Conservation (phyloP, 2,888 invertebrate genomes). For the Ophion ellenae region DNA sequence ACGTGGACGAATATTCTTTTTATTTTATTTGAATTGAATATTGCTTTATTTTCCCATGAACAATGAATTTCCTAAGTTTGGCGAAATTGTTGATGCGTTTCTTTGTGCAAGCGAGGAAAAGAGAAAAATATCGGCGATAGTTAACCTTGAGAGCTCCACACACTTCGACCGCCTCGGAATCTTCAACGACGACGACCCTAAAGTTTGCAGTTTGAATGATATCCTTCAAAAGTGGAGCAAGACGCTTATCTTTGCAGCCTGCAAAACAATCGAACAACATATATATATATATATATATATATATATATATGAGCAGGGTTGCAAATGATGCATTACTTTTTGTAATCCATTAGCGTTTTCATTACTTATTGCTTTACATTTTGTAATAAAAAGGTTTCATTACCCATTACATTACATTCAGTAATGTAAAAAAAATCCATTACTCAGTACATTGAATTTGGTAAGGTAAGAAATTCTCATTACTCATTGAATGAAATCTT, state of each 20-base stretch:
- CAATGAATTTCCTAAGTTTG: background rate
- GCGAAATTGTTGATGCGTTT: background rate
- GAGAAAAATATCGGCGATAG: background rate
- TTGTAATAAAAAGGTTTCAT: too few species aligned
- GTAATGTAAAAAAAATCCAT: too few species aligned
- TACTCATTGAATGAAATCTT: too few species aligned
- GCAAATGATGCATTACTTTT: too few species aligned
- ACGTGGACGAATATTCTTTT: background rate
- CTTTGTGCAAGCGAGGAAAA: background rate
- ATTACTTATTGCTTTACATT: too few species aligned
- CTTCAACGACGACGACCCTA: slow-evolving; percentile 87
- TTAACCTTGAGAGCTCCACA: slow-evolving; percentile 87
- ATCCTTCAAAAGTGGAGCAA: slow-evolving; percentile 86
- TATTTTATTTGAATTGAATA: background rate
- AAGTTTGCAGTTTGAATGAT: slow-evolving; percentile 88
- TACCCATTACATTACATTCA: too few species aligned
- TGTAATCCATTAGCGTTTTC: too few species aligned
- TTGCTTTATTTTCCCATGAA: background rate
- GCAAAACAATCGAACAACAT: slow-evolving; percentile 30
- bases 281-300: slow-evolving; percentile 2
- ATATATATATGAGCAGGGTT: background rate
- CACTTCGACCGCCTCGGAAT: slow-evolving; percentile 88
- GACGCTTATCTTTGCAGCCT: slow-evolving; percentile 84
- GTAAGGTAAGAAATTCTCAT: too few species aligned
- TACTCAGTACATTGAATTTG: too few species aligned